phyloP scores from a whole-genome alignment of 1,140 invertebrate genomes.

The Mercenaria mercenaria region DNA sequence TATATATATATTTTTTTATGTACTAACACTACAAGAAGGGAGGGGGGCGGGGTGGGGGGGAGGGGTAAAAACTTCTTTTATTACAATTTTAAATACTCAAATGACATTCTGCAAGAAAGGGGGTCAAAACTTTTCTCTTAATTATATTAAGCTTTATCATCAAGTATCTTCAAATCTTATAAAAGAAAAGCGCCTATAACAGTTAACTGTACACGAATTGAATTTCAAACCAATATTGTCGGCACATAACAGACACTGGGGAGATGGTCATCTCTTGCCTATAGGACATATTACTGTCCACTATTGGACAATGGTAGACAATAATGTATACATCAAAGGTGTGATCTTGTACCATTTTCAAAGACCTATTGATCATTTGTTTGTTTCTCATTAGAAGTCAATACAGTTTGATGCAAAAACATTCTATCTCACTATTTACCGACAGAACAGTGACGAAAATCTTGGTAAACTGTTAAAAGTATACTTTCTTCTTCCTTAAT shows the following conservation, averaged over 20 bases:
- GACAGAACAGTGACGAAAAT: neutral
- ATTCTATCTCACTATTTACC: conserved; percentile 2
- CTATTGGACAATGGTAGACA: conserved; percentile 32
- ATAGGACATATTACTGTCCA: conserved; percentile 43
- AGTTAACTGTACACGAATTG: no score
- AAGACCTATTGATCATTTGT: conserved; percentile 38
- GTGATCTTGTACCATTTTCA: neutral
- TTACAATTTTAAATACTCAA: no score
- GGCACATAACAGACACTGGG: neutral
- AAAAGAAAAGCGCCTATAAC: no score
- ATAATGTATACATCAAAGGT: conserved; percentile 51
- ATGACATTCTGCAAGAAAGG: no score
- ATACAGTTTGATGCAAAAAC: neutral
- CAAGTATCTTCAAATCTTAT: no score
- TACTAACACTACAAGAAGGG: no score
- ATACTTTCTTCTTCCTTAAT: conserved; percentile 7
- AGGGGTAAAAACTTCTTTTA: no score
- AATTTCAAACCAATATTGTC: neutral
- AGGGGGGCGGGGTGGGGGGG: no score
- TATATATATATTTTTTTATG: no score
- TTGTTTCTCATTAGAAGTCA: conserved; percentile 41
- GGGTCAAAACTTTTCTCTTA: no score
- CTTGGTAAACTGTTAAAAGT: neutral
- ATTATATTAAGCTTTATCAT: no score
- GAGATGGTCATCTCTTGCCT: conserved; percentile 53